Percentiles rank a stretch among this genome's conserved stretches.
phyloP scores from a whole-genome alignment of 2,113 vertebrate genomes.

The Brienomyrus longianalis region DNA sequence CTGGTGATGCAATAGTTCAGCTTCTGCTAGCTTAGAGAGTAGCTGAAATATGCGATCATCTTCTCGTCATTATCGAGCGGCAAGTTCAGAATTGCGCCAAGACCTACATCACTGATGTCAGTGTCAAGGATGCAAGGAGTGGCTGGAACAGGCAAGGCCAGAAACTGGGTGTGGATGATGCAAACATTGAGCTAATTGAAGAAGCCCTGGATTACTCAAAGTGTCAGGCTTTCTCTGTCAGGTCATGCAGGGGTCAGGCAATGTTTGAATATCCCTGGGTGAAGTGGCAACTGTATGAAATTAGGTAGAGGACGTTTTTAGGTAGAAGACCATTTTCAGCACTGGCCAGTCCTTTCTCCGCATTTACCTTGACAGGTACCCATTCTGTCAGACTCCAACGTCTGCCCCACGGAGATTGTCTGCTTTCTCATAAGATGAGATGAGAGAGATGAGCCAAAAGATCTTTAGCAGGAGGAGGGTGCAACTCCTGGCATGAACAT shows the following conservation, averaged over 20 bases:
- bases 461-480: neutral
- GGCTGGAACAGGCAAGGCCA: neutral
- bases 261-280: neutral
- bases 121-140: neutral
- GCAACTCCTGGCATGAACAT: neutral
- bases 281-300: neutral
- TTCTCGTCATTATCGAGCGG: neutral
- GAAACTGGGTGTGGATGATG: neutral
- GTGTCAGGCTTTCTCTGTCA: neutral
- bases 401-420: neutral
- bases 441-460: neutral
- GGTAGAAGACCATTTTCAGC: neutral
- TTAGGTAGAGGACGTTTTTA: conserved; percentile 6
- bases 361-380: neutral
- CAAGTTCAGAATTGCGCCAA: neutral
- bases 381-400: neutral
- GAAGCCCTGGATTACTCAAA: neutral
- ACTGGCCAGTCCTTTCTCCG: neutral
- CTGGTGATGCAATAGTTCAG: neutral
- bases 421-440: neutral
- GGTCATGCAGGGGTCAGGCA: neutral
- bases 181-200: neutral
- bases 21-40: neutral
- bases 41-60: neutral
- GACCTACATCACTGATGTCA: neutral